phyloP scores from a whole-genome alignment of 2,888 invertebrate genomes.

The Pseudolycoriella hygida region DNA sequence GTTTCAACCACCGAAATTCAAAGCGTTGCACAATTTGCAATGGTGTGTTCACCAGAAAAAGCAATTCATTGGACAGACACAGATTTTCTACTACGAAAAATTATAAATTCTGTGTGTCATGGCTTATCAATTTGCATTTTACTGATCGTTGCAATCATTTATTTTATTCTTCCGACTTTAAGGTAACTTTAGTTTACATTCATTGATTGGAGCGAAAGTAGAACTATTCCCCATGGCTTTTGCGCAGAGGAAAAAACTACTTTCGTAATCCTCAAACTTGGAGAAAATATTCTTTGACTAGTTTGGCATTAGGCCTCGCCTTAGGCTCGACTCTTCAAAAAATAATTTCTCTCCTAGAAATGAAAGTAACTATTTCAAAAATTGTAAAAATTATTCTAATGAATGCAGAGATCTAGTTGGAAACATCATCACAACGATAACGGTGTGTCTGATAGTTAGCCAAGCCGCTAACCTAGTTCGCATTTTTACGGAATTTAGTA shows the following conservation, averaged over 20 bases:
- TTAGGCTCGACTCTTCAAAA: too few relatives aligned
- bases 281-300: too few relatives aligned
- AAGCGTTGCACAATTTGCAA: constrained; percentile 45
- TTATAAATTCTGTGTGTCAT: constrained; percentile 62
- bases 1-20: constrained; percentile 22
- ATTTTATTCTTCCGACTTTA: constrained; percentile 66
- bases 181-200: constrained; percentile 24
- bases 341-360: too few relatives aligned
- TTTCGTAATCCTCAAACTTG: too few relatives aligned
- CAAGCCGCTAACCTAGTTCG: constrained; percentile 63
- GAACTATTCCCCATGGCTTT: too few relatives aligned
- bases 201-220: too few relatives aligned
- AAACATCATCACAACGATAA: constrained; percentile 69
- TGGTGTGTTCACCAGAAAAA: constrained; percentile 55
- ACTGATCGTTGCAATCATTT: constrained; percentile 55
- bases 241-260: too few relatives aligned
- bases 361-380: neutral
- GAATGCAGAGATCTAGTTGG: constrained; percentile 60
- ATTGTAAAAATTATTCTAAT: neutral
- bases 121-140: constrained; percentile 52
- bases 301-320: too few relatives aligned
- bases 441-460: constrained; percentile 55
- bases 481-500: constrained; percentile 63
- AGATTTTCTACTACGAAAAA: constrained; percentile 53
- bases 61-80: constrained; percentile 54